Evolutionary conservation across 2,113 vertebrate species (phyloP), one percentile per base, ranked within the genome.

Genomic region (Cynoglossus semilaevis): DNA sequence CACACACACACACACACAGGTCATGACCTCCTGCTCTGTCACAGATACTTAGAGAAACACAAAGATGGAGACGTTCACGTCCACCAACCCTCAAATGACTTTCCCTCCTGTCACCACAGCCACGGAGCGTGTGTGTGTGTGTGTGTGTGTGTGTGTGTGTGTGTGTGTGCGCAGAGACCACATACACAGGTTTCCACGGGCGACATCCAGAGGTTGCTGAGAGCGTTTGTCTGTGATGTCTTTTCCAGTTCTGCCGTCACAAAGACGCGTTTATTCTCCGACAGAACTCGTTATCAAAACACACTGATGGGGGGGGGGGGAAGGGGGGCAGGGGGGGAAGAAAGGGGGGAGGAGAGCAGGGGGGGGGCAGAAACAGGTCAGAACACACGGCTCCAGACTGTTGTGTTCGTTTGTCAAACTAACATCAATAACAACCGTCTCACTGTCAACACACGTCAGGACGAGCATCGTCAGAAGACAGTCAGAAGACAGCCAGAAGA

Each of bases 21-120:
- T 76, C 66, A 60, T 70, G 77, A 67, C 73, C 37, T 79, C 60
- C 69, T 74, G 60, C 35, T 51, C 67, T 79, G 82, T 85, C 85
- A 85, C 85, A 88, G 84, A 83, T 81, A 85, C 84, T 88, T 88
- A 56, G 72, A 81, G 76, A 87, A 88, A 86, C 76, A 89, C 83
- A 89, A 88, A 87, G 86, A 83, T 35, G 19, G 72, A 67, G 67
- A 76, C 77, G 66, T 72, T 41, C 77, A 76, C 77, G 66, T 72
- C 43, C 77, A 79, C 76, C 51, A 66, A 70, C 58, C 51, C 72
- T 68, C 60, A 78, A 72, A 88, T 87, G 72, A 82, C 74, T 85
- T 79, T 84, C 67, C 83, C 74, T 63, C 81, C 83, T 85, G 81
- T 75, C 74, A 46, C 74, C 40, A 63, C 47, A 40, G 12, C 37